phyloP scores from a whole-genome alignment of 2,888 invertebrate genomes.

The Odontocerum albicorne region DNA sequence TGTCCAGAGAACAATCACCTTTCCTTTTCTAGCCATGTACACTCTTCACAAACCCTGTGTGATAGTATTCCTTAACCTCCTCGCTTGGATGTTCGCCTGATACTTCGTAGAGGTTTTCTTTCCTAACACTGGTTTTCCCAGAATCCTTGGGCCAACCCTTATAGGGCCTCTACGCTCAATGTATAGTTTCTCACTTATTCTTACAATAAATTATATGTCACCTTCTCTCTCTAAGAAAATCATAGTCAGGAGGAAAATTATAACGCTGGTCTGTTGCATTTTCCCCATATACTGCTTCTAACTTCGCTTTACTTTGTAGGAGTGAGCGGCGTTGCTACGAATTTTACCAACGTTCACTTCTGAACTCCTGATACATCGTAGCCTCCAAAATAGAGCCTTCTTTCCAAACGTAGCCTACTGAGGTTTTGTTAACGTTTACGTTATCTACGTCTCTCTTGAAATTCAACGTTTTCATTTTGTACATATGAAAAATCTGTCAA shows the following conservation, averaged over 20 bases:
- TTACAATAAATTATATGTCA: not conserved
- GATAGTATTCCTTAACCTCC: not conserved
- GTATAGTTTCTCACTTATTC: constrained; percentile 13
- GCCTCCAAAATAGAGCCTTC: constrained; percentile 36
- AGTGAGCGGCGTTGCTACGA: not conserved
- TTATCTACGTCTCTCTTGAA: constrained; percentile 3
- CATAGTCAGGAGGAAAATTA: constrained; percentile 6
- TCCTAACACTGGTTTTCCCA: constrained; percentile 30
- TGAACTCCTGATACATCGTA: constrained; percentile 32
- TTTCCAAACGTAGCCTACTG: constrained; percentile 28
- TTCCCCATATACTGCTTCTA: not conserved
- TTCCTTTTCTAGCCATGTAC: not conserved
- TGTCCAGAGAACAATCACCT: not conserved
- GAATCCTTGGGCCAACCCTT: constrained; percentile 36
- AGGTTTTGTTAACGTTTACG: not conserved
- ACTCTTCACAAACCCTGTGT: not conserved
- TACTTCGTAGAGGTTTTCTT: constrained; percentile 31
- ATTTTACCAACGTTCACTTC: constrained; percentile 4
- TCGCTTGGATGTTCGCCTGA: constrained; percentile 28
- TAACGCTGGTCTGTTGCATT: not conserved
- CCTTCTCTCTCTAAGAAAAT: constrained; percentile 8
- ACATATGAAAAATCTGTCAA: too few relatives aligned
- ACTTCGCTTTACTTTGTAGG: too few relatives aligned
- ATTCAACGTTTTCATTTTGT: too few relatives aligned
- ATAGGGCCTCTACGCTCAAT: constrained; percentile 29